These are phyloP conservation scores for Pandemis cinnamomeana DNA, from an alignment of 2,888 invertebrate genomes.

Conservation along the genomic window DNA sequence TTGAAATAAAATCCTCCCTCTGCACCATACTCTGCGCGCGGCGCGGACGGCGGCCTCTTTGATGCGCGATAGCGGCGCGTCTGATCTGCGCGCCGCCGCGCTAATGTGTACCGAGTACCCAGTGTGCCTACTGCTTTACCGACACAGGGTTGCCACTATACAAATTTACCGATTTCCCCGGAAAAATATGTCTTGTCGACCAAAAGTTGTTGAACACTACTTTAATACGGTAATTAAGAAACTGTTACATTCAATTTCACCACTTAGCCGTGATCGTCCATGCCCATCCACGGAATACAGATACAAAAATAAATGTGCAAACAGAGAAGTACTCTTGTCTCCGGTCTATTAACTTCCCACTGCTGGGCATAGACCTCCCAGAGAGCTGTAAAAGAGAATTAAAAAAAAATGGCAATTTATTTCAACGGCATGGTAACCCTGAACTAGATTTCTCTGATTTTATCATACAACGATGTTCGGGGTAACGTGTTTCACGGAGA, in stretches of 20 bases:
- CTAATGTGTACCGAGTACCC: slow-evolving; percentile 25
- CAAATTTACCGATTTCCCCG: neutral
- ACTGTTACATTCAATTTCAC: too few relatives aligned
- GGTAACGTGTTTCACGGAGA: slow-evolving; percentile 36
- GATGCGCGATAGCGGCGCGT: slow-evolving; percentile 56
- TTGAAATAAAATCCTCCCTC: slow-evolving; percentile 18
- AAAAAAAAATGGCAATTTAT: neutral
- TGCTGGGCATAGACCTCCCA: too few relatives aligned
- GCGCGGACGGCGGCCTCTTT: slow-evolving; percentile 49
- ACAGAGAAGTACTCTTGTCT: too few relatives aligned
- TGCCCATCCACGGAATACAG: too few relatives aligned
- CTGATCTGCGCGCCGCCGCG: slow-evolving; percentile 44
- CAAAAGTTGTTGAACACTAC: too few relatives aligned
- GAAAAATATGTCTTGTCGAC: neutral
- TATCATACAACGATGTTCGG: slow-evolving; percentile 49
- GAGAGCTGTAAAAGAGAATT: too few relatives aligned
- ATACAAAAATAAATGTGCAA: too few relatives aligned
- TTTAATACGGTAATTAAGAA: too few relatives aligned
- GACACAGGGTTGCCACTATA: neutral
- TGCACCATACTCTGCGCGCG: slow-evolving; percentile 25
- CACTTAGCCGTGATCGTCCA: too few relatives aligned
- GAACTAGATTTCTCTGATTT: slow-evolving; percentile 5
- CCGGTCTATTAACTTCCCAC: too few relatives aligned
- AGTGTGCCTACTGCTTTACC: slow-evolving; percentile 23
- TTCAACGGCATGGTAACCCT: slow-evolving; percentile 21